Base-by-base conservation (phyloP, 2,888 invertebrate genomes). In the Punctoribates punctum region DNA sequence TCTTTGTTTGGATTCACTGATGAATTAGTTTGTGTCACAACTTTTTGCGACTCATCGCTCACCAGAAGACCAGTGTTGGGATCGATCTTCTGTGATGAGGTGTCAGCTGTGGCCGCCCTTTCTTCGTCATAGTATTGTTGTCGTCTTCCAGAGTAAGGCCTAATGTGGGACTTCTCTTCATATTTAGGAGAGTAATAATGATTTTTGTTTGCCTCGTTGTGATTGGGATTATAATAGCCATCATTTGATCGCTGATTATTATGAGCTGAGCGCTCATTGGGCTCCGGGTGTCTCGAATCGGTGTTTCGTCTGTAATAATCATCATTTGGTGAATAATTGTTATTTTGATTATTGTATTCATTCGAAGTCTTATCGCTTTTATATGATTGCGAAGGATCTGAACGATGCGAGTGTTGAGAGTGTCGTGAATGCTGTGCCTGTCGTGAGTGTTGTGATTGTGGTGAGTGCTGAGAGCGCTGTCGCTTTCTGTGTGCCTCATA, bases 11-110 rank as follows among this genome's bases (percentile, higher is more conserved):
- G 11, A 38, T 65, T 38, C 6, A 34, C 5, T 13, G 34, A 27
- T 34, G 65, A 34, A 65, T 65, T 34, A 8, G n/a, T 65, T 65
- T 65, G 1, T 8, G 65, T 38, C 15, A 65, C 17, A 34, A 65
- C 20, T 34, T 65, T 65, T 34, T 20, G 4, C 15, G 65, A 65
- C 27, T 65, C 65, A n/a, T 65, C 65, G 13, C 65, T 34, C 25
- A 27, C 9, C 6, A 60, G 29, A 15, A 20, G 1, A 20, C 60
- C 60, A 25, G 27, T 60, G 17, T 60, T 60, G 15, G 29, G 60
- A 60, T 27, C 60, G 20, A 11, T 6, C 17, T 60, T 60, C 9
- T 60, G 15, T 17, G 27, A 3, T 29, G 29, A 25, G 1, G 5
- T 15, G 27, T 20, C 60, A 60, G 23, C 25, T 15, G 60, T 29